Base-by-base conservation (phyloP, 2,888 invertebrate species). In the Lasioglossum figueresi region DNA sequence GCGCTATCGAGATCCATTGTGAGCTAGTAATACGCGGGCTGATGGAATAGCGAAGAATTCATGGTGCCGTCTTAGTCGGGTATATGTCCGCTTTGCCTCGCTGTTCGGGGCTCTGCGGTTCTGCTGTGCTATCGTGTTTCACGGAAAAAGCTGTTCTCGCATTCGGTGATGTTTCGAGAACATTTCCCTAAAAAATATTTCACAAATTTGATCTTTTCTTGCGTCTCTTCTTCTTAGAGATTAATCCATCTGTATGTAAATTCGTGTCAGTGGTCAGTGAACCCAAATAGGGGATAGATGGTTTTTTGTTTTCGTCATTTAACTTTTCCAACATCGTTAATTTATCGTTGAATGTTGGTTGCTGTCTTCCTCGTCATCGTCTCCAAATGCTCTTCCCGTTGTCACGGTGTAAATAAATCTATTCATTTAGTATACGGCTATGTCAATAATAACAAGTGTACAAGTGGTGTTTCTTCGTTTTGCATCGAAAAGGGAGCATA, bases 1-100 rank as follows among this genome's bases (percentile, higher is more conserved):
- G 45, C 80, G 72, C 66, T 82, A 84, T 84, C 79, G 76, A 59
- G 78, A 86, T 84, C 79, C 76, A 87, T 82, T 82, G 84, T 86
- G 48, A 59, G 77, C 71, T 43, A 79, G 76, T 76, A 70, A 74
- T 70, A 73, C 76, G 74, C 79, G n/a, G 66, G 78, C 72, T 56
- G 79, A 63, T 34, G 63, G 43, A 68, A 78, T 45, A 34, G 52
- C 37, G 70, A 79, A 77, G 77, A 81, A 83, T 86, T 77, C 45
- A 59, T 37, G 52, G 23, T 6, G 12, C 37, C 14, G 14, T 76
- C 56, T 73, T 37, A n/a, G 37, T n/a, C 40, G 70, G 40, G 19
- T 12, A 34, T 34, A 19, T 23, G 68, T 10, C 0, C 34, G 23
- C 68, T 34, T 12, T 37, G 68, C 68, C 4, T 23, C 68, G 12